Evolutionary conservation across 2,888 invertebrate genomes (phyloP).

Genomic region (Slavum lentiscoides): DNA sequence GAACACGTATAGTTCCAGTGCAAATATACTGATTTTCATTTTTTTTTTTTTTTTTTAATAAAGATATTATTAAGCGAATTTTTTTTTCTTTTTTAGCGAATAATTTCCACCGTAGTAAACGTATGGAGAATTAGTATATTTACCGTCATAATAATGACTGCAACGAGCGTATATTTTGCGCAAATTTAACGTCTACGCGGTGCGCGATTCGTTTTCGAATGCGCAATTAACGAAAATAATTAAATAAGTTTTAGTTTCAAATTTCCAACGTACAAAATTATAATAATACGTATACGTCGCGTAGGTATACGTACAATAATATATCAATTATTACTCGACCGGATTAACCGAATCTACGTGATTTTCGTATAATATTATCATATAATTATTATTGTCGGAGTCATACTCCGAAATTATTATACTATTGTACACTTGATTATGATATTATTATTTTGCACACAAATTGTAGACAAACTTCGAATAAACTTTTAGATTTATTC

Average conservation of each 20-base stretch:
- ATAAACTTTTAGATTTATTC: conserved; percentile 42
- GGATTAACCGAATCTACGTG: too few species aligned
- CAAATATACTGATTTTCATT: too few species aligned
- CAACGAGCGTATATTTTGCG: too few species aligned
- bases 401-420: not conserved
- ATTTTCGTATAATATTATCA: too few species aligned
- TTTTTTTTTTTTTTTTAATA: too few species aligned
- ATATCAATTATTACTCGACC: not conserved
- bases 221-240: not conserved
- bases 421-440: conserved; percentile 6
- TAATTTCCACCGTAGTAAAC: too few species aligned
- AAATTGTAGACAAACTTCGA: not conserved
- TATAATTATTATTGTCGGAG: too few species aligned
- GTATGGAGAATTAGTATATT: too few species aligned
- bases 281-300: not conserved
- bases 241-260: not conserved
- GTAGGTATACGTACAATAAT: conserved; percentile 7
- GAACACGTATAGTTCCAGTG: too few species aligned
- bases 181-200: not conserved
- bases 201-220: not conserved
- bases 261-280: not conserved
- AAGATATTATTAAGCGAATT: too few species aligned
- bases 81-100: too few species aligned
- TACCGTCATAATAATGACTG: too few species aligned
- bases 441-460: conserved; percentile 20